Evolutionary conservation across 2,113 vertebrate genomes (phyloP).

Genomic region (Sardina pilchardus): DNA sequence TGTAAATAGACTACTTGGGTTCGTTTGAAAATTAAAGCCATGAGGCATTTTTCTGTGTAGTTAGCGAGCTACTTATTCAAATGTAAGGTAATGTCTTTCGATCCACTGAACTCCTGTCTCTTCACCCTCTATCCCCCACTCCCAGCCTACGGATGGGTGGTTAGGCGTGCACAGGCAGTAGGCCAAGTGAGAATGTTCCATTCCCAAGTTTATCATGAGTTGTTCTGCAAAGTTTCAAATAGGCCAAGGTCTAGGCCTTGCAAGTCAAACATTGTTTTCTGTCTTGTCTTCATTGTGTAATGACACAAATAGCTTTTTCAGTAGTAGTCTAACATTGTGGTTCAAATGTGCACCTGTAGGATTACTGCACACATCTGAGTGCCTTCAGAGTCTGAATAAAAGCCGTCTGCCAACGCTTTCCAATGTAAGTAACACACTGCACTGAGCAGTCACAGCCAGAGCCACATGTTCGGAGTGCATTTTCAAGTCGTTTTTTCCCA

Average conservation of each 20-base stretch:
- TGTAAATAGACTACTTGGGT: background rate
- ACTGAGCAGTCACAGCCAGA: slow-evolving; percentile 43
- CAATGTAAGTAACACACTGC: slow-evolving; percentile 55
- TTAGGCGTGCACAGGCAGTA: background rate
- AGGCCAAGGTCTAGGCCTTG: slow-evolving; percentile 22
- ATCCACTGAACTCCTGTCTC: background rate
- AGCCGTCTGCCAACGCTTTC: slow-evolving; percentile 53
- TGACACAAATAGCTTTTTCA: background rate
- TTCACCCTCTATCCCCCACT: background rate
- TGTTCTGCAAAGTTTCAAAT: slow-evolving; percentile 22
- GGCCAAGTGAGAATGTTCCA: background rate
- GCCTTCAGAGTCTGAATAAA: slow-evolving; percentile 37
- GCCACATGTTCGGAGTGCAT: slow-evolving; percentile 35
- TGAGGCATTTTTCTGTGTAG: background rate
- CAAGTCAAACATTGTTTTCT: slow-evolving; percentile 29
- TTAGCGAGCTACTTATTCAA: background rate
- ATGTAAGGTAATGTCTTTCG: background rate
- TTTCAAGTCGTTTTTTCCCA: slow-evolving; percentile 35
- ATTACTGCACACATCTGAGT: slow-evolving; percentile 50
- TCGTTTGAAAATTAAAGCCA: background rate
- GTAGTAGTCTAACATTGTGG: background rate
- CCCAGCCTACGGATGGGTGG: background rate
- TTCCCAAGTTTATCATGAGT: background rate
- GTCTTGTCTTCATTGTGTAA: slow-evolving; percentile 28
- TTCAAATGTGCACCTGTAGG: slow-evolving; percentile 49